phyloP scores from a whole-genome alignment of 2,888 invertebrate genomes.

The Anaspis maculata region DNA sequence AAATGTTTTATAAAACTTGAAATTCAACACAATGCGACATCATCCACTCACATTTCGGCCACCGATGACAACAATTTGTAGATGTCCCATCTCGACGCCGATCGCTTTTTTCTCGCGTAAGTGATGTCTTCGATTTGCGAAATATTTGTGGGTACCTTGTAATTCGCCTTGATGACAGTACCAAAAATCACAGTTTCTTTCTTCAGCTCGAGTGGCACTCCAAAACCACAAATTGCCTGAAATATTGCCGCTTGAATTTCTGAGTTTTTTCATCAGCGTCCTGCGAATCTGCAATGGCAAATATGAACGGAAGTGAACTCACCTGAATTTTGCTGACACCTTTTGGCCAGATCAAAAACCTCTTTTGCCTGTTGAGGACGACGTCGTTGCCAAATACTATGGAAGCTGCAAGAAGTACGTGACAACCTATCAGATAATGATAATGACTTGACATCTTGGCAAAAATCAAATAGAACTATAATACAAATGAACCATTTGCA shows the following conservation, averaged over 20 bases:
- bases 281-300: neutral
- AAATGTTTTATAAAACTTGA: neutral
- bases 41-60: neutral
- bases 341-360: slow-evolving; percentile 52
- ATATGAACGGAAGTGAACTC: slow-evolving; percentile 27
- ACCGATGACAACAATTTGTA: slow-evolving; percentile 29
- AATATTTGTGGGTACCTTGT: slow-evolving; percentile 56
- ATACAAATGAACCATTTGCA: too few species aligned
- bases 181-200: slow-evolving; percentile 56
- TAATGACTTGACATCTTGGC: too few species aligned
- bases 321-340: slow-evolving; percentile 53
- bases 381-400: too few species aligned
- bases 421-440: too few species aligned
- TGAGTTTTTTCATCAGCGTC: too few species aligned
- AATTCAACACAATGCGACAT: neutral
- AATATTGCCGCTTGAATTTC: slow-evolving; percentile 4
- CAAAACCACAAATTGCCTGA: slow-evolving; percentile 60
- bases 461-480: too few species aligned
- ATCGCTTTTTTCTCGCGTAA: slow-evolving; percentile 26
- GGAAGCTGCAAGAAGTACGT: too few species aligned
- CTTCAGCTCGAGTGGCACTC: slow-evolving; percentile 56
- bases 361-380: slow-evolving; percentile 40
- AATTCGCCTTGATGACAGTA: slow-evolving; percentile 59
- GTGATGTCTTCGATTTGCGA: slow-evolving; percentile 44
- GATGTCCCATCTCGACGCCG: slow-evolving; percentile 34